Percentiles rank a stretch among this genome's conserved stretches.
Conservation (phyloP, 1,140 invertebrate species). For the Drosophila watanabei region DNA sequence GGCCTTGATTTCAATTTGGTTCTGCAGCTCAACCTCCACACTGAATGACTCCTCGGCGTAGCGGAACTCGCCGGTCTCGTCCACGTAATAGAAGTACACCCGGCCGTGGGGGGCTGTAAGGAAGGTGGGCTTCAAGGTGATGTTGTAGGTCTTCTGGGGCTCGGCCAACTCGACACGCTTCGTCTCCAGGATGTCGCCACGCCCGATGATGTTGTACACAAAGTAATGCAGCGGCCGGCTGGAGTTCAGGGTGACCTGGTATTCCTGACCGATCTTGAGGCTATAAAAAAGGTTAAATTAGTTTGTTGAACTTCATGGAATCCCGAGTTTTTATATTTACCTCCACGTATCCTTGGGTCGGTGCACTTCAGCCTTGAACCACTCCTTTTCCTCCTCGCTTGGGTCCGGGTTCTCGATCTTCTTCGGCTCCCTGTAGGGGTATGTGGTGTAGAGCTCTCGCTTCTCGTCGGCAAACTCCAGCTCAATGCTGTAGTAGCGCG, state of each 20-base stretch:
- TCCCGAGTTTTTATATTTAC: slow-evolving; percentile 11
- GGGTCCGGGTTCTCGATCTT: slow-evolving; percentile 38
- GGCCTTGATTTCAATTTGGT: slow-evolving; percentile 84
- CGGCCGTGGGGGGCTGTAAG: slow-evolving; percentile 93
- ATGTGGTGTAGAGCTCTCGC: slow-evolving; percentile 64
- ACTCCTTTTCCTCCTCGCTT: slow-evolving; percentile 61
- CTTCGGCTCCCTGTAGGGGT: slow-evolving; percentile 76
- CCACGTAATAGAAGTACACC: slow-evolving; percentile 92
- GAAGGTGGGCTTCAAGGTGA: slow-evolving; percentile 89
- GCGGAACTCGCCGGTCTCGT: slow-evolving; percentile 90
- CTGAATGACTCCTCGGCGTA: slow-evolving; percentile 93
- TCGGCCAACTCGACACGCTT: slow-evolving; percentile 87
- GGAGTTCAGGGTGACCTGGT: slow-evolving; percentile 92
- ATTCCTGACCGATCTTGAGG: slow-evolving; percentile 89
- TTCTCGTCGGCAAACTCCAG: slow-evolving; percentile 59
- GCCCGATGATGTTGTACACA: slow-evolving; percentile 93
- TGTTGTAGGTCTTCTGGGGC: slow-evolving; percentile 71
- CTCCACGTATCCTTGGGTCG: slow-evolving; percentile 58
- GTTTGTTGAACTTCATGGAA: background rate
- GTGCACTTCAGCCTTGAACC: slow-evolving; percentile 55
- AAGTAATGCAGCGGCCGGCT: slow-evolving; percentile 92
- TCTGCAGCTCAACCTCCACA: slow-evolving; percentile 92
- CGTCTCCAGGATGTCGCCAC: slow-evolving; percentile 93
- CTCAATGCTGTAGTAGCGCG: slow-evolving; percentile 68
- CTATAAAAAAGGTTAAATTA: slow-evolving; percentile 44